phyloP scores from a whole-genome alignment of 2,113 vertebrate genomes.

The Rhodinocichla rosea region DNA sequence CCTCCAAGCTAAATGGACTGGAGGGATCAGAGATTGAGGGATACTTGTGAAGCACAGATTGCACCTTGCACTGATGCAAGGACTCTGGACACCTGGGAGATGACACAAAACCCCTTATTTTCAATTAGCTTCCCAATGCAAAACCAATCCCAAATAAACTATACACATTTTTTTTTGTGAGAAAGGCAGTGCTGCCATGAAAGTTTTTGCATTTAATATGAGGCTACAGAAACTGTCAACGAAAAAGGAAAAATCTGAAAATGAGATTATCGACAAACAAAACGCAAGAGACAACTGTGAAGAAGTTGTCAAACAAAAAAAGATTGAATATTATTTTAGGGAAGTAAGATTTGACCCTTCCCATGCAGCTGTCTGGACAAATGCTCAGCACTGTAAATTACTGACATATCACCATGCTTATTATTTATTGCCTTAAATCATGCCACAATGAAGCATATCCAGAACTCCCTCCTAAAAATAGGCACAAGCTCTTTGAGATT shows the following conservation, averaged over 20 bases:
- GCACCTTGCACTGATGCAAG: no score
- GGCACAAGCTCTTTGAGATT: background rate
- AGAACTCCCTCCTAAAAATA: background rate
- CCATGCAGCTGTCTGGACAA: background rate
- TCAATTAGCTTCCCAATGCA: background rate
- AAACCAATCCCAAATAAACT: background rate
- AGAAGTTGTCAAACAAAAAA: background rate
- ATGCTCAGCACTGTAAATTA: background rate
- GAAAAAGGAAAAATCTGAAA: background rate
- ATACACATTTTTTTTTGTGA: background rate
- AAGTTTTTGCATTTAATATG: background rate
- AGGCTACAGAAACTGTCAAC: background rate
- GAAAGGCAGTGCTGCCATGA: background rate
- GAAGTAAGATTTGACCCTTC: background rate
- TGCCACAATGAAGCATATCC: background rate
- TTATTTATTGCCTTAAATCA: background rate
- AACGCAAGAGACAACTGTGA: background rate
- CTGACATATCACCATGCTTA: background rate
- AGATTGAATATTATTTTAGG: background rate
- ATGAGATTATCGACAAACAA: background rate
- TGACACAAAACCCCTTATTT: background rate
- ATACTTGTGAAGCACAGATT: rapidly evolving
- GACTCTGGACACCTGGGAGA: background rate
- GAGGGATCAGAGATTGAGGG: background rate
- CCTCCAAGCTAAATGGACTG: background rate